These are phyloP conservation scores for Phymatocera aterrima DNA, from an alignment of 2,888 invertebrate genomes.

Conservation along the genomic window DNA sequence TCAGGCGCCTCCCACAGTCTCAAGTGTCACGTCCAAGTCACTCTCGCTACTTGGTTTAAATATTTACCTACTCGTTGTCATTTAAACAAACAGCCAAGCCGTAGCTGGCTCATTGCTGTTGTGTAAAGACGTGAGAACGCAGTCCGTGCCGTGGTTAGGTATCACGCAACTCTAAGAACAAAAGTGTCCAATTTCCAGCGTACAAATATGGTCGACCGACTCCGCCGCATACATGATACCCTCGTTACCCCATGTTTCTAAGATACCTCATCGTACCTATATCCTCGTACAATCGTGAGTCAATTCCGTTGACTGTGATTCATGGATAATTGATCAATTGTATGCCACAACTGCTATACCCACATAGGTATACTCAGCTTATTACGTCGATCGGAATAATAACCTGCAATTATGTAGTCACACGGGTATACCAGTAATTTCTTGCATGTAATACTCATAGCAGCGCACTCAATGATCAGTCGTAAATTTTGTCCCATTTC, in stretches of 20 bases:
- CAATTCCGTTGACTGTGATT: neutral
- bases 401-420: neutral
- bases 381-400: constrained; percentile 5
- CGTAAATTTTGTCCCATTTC: no score
- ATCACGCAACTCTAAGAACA: no score
- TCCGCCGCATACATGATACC: no score
- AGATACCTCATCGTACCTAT: no score
- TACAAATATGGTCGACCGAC: no score
- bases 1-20: constrained; percentile 4
- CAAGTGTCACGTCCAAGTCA: constrained; percentile 21
- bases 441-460: neutral
- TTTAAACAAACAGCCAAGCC: constrained; percentile 44
- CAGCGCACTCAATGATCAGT: no score
- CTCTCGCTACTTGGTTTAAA: constrained; percentile 33
- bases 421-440: neutral
- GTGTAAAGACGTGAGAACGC: constrained; percentile 23
- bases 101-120: neutral
- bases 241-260: no score
- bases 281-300: no score
- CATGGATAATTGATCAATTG: neutral
- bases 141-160: no score
- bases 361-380: neutral
- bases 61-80: constrained; percentile 41
- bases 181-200: no score
- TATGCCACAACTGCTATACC: no score